Evolutionary conservation across 2,888 invertebrate genomes (phyloP).

Genomic region (Polymixis lichenea): DNA sequence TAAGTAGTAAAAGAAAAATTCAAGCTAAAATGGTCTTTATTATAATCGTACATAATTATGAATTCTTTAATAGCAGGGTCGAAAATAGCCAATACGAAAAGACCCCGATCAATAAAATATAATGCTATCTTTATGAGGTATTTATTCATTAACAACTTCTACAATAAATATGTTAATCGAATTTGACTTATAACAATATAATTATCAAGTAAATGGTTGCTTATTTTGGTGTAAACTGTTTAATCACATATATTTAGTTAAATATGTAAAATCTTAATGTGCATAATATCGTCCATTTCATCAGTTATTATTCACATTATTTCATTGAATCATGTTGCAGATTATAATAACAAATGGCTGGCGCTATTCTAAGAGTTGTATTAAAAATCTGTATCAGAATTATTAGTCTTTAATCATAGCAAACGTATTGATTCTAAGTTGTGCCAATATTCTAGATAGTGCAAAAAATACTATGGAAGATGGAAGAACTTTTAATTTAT

Average conservation of each 20-base stretch:
- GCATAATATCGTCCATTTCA: slow-evolving; percentile 23
- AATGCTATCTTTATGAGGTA: slow-evolving; percentile 62
- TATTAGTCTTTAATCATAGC: slow-evolving; percentile 47
- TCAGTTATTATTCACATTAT: not conserved
- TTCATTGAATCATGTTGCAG: slow-evolving; percentile 7
- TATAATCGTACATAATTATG: slow-evolving; percentile 61
- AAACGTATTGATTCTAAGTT: slow-evolving; percentile 37
- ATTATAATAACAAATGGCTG: slow-evolving; percentile 23
- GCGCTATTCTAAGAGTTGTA: slow-evolving; percentile 13
- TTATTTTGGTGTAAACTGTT: slow-evolving; percentile 62
- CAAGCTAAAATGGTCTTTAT: slow-evolving; percentile 79
- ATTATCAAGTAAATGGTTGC: slow-evolving; percentile 60
- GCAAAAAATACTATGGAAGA: slow-evolving; percentile 65
- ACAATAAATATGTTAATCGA: slow-evolving; percentile 53
- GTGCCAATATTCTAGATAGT: slow-evolving; percentile 60
- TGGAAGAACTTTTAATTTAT: slow-evolving; percentile 54
- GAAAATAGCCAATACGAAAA: slow-evolving; percentile 48
- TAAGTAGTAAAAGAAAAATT: slow-evolving; percentile 64
- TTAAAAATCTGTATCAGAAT: slow-evolving; percentile 31
- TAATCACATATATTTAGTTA: slow-evolving; percentile 58
- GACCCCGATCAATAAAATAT: slow-evolving; percentile 55
- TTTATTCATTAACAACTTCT: slow-evolving; percentile 59
- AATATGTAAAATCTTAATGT: slow-evolving; percentile 41
- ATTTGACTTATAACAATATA: slow-evolving; percentile 47
- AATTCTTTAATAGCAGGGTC: slow-evolving; percentile 55